Evolutionary conservation across 2,113 vertebrate species (phyloP), one percentile per base, ranked within the genome.

Genomic region (Eclectus roratus): DNA sequence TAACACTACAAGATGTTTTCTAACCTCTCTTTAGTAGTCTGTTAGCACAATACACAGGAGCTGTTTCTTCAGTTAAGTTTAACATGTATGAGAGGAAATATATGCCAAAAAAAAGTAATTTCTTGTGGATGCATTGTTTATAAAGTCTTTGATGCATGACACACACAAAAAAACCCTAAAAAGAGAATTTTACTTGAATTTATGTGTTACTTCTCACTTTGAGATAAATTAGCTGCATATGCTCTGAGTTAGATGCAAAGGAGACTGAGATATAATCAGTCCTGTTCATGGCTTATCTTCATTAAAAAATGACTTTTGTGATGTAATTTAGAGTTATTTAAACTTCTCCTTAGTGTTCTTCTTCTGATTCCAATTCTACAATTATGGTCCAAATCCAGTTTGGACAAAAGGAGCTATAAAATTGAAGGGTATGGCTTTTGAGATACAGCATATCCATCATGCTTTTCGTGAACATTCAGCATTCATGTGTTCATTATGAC

Each of bases 71-170:
- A 31, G 11, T 63, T 31, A 44, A 39, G 2, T 33, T 80, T 53
- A 29, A 28, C 7, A 17, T 25, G 10, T 44, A 33, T 13, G 31
- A 88, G 25, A 61, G 24, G 37, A 85, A 64, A 58, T 31, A 31
- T 2, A 15, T 3, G 4, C 1, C 50, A n/a, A 47, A 47, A 43
- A 61, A 69, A 47, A 29, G 3, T 12, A 41, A n/a, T 6, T 8
- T 44, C 24, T 60, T 9, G 3, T 47, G 16, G 41, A n/a, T 47
- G 16, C 0, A 1, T 64, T 28, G 1, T 27, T 49, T 72, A 11
- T 53, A 24, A 46, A n/a, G 5, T 50, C 23, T 39, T 60, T 35
- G 60, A 77, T 46, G 4, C 2, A 2, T 16, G 17, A 23, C 8
- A n/a, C 3, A 31, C 20, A 15, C 18, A 52, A 91, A 58, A 70